Base-by-base conservation (phyloP, 2,888 invertebrate species). In the Thyatira batis region DNA sequence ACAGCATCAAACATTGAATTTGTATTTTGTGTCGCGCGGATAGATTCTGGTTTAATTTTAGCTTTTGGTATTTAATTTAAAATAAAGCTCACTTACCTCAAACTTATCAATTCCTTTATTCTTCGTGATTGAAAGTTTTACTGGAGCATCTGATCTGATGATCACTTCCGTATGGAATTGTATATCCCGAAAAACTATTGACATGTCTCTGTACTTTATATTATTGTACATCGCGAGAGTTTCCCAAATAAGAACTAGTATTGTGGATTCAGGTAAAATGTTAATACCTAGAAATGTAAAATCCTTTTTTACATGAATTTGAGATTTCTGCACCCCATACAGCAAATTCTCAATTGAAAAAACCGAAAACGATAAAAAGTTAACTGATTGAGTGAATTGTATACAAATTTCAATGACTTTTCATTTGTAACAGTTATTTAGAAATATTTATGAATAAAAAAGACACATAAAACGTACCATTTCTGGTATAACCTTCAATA, bases 211-310 rank as follows among this genome's bases (percentile, higher is more conserved):
- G 58, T 85, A 84, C n/a, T 83, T 68, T 0, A 80, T 70, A 0
- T 82, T 84, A 25, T 76, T 69, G 27, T 86, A 67, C 73, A 89
- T 84, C 0, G 92, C 89, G 2, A 94, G 63, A 3, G 92, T 90
- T 67, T 92, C 89, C 94, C 94, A 94, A 2, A 92, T 88, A 1
- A 93, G 70, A 4, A 74, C 66, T 11, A 92, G 55, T 13, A 87
- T 70, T 0, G 88, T 94, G 17, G 95, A 94, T 55, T 96, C 96
- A 3, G 96, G 96, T 61, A 94, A 94, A 11, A 95, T 80, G 53
- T 93, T 93, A 44, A 93, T 81, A n/a, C 94, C 95, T 85, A 50
- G 10, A 71, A 53, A n/a, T n/a, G n/a, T n/a, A n/a, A n/a, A n/a
- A n/a, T n/a, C n/a, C n/a, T n/a, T 20, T 9, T 20, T 28, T 33